Percentiles rank a stretch among this genome's conserved stretches.
These are phyloP conservation scores for human DNA, from an alignment of 2,113 vertebrate genomes.

Conservation along the genomic window DNA sequence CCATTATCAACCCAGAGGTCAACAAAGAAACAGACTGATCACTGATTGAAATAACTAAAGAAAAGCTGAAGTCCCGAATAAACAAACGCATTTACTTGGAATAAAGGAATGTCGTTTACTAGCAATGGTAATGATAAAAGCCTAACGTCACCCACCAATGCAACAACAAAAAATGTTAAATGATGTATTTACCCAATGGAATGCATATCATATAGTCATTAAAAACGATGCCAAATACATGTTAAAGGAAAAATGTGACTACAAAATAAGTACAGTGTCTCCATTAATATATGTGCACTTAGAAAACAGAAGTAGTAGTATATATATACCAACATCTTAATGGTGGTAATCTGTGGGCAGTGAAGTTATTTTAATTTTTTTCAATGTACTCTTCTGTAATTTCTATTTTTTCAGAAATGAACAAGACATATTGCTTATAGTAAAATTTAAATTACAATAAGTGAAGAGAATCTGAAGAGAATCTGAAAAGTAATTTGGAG, in stretches of 20 bases:
- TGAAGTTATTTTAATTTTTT: not conserved
- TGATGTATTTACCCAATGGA: not conserved
- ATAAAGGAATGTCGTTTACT: not conserved
- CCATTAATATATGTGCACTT: not conserved
- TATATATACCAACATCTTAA: not conserved
- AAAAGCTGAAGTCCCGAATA: not conserved
- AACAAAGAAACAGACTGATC: not conserved
- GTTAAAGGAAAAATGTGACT: not conserved
- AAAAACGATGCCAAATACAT: not conserved
- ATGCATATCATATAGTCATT: not conserved
- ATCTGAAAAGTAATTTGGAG: not conserved
- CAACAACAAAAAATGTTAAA: not conserved
- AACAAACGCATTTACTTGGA: not conserved
- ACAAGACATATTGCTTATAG: not conserved
- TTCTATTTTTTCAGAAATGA: constrained; percentile 17
- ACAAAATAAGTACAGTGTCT: not conserved
- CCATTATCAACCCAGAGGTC: not conserved
- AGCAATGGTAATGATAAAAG: not conserved
- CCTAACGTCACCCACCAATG: not conserved
- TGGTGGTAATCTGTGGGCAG: not conserved
- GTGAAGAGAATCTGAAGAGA: not conserved
- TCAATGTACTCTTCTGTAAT: not conserved
- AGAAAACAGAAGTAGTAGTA: not conserved
- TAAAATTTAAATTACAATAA: not conserved
- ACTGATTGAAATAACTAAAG: not conserved